These are phyloP conservation scores for Parnassius orleans DNA, from an alignment of 2,888 invertebrate genomes.

Conservation along the genomic window DNA sequence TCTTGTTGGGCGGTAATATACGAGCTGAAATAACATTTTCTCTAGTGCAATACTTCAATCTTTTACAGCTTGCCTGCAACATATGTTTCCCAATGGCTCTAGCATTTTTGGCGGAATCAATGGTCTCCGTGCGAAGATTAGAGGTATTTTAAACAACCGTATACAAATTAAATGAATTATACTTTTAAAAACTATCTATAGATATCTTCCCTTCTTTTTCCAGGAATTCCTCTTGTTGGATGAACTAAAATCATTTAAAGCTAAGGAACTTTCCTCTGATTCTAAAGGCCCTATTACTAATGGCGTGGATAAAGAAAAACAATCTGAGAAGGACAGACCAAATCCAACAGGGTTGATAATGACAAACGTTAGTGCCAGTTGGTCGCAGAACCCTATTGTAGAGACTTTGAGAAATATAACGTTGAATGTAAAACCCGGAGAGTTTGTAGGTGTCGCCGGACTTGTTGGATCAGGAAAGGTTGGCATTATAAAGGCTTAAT, in stretches of 20 bases:
- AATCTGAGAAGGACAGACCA: conserved; percentile 39
- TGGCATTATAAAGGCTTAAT: too few relatives aligned
- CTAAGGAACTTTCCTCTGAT: conserved; percentile 35
- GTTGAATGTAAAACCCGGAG: conserved; percentile 75
- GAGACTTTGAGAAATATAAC: conserved; percentile 79
- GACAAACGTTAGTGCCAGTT: conserved; percentile 66
- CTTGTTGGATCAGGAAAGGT: conserved; percentile 90
- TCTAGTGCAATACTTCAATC: conserved; percentile 88
- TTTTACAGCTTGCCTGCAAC: conserved; percentile 84
- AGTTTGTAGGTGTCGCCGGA: conserved; percentile 85
- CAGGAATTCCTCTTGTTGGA: conserved; percentile 71
- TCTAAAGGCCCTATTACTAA: conserved; percentile 39
- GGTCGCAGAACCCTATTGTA: conserved; percentile 69
- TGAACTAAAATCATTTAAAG: conserved; percentile 54
- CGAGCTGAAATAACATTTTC: conserved; percentile 87
- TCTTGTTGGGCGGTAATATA: conserved; percentile 82
- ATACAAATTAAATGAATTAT: background rate
- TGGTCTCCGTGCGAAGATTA: conserved; percentile 82
- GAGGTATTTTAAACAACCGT: conserved; percentile 63
- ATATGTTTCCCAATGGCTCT: conserved; percentile 84
- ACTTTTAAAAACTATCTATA: background rate
- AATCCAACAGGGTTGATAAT: conserved; percentile 55
- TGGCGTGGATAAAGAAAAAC: conserved; percentile 51
- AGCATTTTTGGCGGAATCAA: conserved; percentile 82
- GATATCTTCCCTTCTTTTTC: conserved; percentile 27